Evolutionary conservation across 2,113 vertebrate genomes (phyloP).

Genomic region (Carassius auratus): DNA sequence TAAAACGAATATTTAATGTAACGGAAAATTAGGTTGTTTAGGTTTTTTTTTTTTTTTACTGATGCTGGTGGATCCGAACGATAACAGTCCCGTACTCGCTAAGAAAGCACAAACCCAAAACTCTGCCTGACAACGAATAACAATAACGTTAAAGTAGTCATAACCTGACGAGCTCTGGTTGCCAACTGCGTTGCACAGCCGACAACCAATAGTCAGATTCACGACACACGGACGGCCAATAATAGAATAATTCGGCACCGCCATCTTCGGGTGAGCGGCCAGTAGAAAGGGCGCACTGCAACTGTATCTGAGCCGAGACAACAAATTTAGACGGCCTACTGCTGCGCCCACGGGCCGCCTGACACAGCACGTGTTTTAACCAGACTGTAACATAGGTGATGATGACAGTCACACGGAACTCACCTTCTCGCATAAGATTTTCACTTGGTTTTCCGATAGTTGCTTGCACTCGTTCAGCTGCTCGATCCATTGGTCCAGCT

Average conservation of each 20-base stretch:
- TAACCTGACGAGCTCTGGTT: conserved; percentile 31
- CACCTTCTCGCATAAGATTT: conserved; percentile 94
- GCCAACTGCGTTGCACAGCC: conserved; percentile 35
- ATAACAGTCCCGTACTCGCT: no score
- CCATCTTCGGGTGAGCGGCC: conserved; percentile 39
- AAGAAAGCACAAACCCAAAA: background rate
- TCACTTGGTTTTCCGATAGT: conserved; percentile 92
- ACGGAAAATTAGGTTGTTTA: background rate
- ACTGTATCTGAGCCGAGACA: background rate
- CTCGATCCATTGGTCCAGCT: conserved; percentile 95
- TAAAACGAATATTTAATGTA: no score
- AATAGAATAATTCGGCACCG: conserved; percentile 44
- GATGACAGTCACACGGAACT: conserved; percentile 34
- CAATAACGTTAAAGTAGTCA: conserved; percentile 11
- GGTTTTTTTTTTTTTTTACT: background rate
- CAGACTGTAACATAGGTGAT: background rate
- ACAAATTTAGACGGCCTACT: background rate
- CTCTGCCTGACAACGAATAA: conserved; percentile 51
- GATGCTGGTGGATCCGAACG: background rate
- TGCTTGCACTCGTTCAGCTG: conserved; percentile 96
- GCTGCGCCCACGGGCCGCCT: conserved; percentile 10
- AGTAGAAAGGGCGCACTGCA: conserved; percentile 24
- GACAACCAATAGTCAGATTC: conserved; percentile 45
- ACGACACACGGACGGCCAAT: conserved; percentile 50
- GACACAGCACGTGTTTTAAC: background rate